Percentiles rank a stretch among this genome's conserved stretches.
Evolutionary conservation across 2,797 vertebrate species (phyloP).

Genomic region (Neosalanx taihuensis): DNA sequence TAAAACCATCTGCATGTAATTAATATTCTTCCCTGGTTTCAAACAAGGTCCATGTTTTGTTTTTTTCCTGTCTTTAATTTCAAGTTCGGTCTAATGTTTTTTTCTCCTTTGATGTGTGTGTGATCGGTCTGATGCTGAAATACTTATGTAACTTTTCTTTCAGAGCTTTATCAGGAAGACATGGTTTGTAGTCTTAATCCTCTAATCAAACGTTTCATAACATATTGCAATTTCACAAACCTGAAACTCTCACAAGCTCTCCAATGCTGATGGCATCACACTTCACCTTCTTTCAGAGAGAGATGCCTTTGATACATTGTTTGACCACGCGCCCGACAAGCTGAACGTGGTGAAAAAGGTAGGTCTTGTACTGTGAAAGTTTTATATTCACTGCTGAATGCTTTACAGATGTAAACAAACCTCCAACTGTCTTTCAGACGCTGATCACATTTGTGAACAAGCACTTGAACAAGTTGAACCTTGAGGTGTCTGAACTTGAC

Average conservation of each 20-base stretch:
- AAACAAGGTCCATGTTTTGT: conserved; percentile 7
- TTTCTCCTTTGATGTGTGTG: neutral
- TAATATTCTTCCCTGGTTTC: conserved; percentile 17
- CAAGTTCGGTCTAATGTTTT: neutral
- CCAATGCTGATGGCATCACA: neutral
- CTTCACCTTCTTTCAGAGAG: conserved; percentile 67
- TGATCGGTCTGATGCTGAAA: neutral
- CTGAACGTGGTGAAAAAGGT: conserved; percentile 89
- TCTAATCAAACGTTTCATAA: neutral
- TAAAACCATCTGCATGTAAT: conserved; percentile 26
- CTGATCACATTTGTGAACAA: conserved; percentile 89
- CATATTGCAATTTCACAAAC: neutral
- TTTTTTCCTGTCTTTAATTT: conserved; percentile 10
- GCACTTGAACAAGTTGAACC: conserved; percentile 85
- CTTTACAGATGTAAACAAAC: neutral
- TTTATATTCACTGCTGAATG: neutral
- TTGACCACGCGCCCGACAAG: conserved; percentile 87
- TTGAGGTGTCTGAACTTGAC: conserved; percentile 86
- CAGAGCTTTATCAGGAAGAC: conserved; percentile 83
- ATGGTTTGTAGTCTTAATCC: conserved; percentile 73
- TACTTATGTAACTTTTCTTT: conserved; percentile 9
- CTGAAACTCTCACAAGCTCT: neutral
- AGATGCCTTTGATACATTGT: conserved; percentile 86
- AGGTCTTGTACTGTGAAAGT: neutral
- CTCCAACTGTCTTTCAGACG: conserved; percentile 65